Base-by-base conservation (phyloP, 2,113 vertebrate genomes). In the Gadus chalcogrammus region DNA sequence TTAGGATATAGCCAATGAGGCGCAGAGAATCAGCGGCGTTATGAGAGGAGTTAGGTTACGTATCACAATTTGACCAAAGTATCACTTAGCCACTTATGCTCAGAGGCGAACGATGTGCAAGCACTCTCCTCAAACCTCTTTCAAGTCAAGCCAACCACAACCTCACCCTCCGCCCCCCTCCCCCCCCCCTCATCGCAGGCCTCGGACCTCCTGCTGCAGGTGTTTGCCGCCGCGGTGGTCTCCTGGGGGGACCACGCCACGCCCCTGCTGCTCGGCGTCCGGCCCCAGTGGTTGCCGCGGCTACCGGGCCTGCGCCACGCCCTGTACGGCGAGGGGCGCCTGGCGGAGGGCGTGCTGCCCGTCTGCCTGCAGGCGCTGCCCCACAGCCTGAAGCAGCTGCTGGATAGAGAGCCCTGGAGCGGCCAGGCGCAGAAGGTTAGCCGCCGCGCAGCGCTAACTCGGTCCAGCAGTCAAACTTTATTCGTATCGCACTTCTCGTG, bases 321-420 rank as follows among this genome's bases (percentile, higher is more conserved):
- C 38, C 68, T 86, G 24, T 89, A 93, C 69, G 93, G 93, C 48
- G 87, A 74, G 17, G 88, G 90, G 67, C 73, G 82, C 0, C 3
- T 81, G 63, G 81, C 89, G 0, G 90, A 86, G 0, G 90, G 88
- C 38, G 42, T 13, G 42, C 80, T 94, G 72, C 86, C 91, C 1
- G 92, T 90, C 73, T 87, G 88, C 74, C 65, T 95, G 60, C 85
- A 91, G 64, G 91, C 91, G 18, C 73, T 99, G 81, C 88, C 95
- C 55, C 87, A 77, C 53, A 96, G 95, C 74, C 87, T 97, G 82
- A 84, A 74, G 2, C 80, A 90, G 35, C 90, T 99, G 18, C 87
- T 99, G 70, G 77, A 86, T 75, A 97, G 96, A 84, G 96, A 99
- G 24, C 95, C 95, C 0, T 99, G 97, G 97, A 95, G 94, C 81